Conservation (phyloP, 1,140 invertebrate genomes). For the Papilio glaucus region DNA sequence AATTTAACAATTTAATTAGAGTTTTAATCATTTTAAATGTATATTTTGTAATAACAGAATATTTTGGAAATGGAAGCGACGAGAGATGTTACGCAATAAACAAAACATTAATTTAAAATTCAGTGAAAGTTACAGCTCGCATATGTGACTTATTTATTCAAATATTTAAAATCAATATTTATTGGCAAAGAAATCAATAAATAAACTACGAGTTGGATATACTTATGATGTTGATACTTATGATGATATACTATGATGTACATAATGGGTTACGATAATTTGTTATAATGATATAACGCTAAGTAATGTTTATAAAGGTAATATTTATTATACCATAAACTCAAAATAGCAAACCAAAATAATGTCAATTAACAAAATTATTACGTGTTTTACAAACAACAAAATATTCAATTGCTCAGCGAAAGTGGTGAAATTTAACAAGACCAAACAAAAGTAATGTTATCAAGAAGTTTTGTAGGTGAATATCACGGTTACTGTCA, state of each 20-base stretch:
- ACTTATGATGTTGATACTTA: too few species aligned
- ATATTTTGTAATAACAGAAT: too few species aligned
- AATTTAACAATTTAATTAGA: too few species aligned
- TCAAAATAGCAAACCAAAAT: neutral
- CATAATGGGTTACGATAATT: neutral
- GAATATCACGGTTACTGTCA: neutral
- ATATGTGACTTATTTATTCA: neutral
- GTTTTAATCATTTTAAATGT: too few species aligned
- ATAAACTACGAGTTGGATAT: too few species aligned
- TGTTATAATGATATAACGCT: neutral
- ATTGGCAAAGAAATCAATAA: too few species aligned
- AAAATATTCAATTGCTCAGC: neutral
- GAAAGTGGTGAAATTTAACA: neutral
- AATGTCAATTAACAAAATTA: neutral
- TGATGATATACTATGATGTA: neutral
- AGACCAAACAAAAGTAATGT: neutral
- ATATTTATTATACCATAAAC: neutral
- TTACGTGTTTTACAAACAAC: neutral
- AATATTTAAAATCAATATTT: too few species aligned
- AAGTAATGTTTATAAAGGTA: neutral
- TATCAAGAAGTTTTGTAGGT: slow-evolving; percentile 14
- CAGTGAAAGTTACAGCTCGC: neutral
- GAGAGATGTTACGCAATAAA: neutral
- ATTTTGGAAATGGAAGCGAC: neutral
- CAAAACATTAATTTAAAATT: neutral